phyloP scores from a whole-genome alignment of 2,797 vertebrate species.

The Huso huso region DNA sequence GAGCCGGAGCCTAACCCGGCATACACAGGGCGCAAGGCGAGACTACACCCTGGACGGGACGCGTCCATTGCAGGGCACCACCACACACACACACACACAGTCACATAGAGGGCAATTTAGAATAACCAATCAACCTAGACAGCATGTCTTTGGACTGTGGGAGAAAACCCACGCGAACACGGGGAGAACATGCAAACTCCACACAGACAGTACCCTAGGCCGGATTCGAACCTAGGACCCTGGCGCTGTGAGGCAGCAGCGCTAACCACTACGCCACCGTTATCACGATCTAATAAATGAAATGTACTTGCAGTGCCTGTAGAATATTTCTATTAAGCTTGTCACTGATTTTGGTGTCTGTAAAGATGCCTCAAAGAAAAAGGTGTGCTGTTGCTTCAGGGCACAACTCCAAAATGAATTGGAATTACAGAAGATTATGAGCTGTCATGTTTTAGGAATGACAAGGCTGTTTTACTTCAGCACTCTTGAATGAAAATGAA shows the following conservation, averaged over 20 bases:
- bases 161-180: too few species aligned
- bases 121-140: too few species aligned
- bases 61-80: too few species aligned
- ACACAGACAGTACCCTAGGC: too few species aligned
- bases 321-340: not conserved
- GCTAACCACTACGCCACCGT: not conserved
- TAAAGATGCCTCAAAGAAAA: not conserved
- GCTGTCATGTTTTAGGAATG: not conserved
- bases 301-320: not conserved
- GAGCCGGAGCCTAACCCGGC: too few species aligned
- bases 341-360: not conserved
- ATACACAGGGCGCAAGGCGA: too few species aligned
- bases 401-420: not conserved
- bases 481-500: not conserved
- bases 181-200: too few species aligned
- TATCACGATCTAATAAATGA: not conserved
- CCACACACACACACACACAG: too few species aligned
- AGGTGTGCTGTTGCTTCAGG: not conserved
- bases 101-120: too few species aligned
- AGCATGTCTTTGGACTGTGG: too few species aligned
- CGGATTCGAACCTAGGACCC: too few species aligned
- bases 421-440: slow-evolving; percentile 1
- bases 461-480: not conserved
- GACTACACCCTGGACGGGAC: too few species aligned
- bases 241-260: not conserved